These are phyloP conservation scores for Etheostoma cragini DNA, from an alignment of 2,113 vertebrate genomes.

Conservation along the genomic window DNA sequence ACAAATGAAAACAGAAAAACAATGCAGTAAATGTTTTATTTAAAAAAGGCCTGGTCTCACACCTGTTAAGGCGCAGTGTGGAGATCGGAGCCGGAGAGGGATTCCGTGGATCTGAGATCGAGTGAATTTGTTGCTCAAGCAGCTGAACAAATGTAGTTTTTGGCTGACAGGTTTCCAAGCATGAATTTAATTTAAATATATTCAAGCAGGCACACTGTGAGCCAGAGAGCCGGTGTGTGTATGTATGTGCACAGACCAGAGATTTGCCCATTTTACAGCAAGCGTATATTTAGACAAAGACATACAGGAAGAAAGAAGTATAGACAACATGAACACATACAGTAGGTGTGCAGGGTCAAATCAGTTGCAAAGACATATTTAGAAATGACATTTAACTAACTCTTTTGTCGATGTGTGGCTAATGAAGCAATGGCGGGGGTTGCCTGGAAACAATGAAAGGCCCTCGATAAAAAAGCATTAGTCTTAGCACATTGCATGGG, in stretches of 20 bases:
- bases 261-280: neutral
- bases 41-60: neutral
- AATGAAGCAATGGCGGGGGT: neutral
- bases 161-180: neutral
- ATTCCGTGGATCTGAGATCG: neutral
- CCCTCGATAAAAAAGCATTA: conserved; percentile 7
- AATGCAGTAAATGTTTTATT: conserved; percentile 4
- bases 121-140: neutral
- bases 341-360: neutral
- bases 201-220: neutral
- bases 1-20: conserved; percentile 1
- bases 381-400: conserved; percentile 30
- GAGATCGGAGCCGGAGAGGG: neutral
- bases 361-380: neutral
- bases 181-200: neutral
- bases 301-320: too few relatives aligned
- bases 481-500: neutral
- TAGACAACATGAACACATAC: neutral
- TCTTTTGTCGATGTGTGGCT: neutral
- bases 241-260: neutral
- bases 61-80: conserved; percentile 18
- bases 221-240: neutral
- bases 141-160: conserved; percentile 21
- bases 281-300: too few relatives aligned
- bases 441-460: conserved; percentile 23